Conservation (phyloP, 2,797 vertebrate genomes). For the Schizothorax lantsangensis region DNA sequence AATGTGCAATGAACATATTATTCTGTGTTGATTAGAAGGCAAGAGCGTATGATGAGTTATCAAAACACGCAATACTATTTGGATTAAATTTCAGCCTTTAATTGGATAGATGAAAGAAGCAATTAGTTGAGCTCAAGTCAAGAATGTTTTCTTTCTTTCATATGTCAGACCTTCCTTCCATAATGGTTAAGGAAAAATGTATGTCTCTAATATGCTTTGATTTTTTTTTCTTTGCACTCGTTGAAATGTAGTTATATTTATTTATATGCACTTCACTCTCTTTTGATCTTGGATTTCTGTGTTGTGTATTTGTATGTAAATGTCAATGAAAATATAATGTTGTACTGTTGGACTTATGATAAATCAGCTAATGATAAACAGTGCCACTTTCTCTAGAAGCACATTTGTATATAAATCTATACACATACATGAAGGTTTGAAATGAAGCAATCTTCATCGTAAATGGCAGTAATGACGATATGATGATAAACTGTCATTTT, state of each 20-base stretch:
- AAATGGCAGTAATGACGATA: not conserved
- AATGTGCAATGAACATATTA: slow-evolving; percentile 69
- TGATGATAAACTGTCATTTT: not conserved
- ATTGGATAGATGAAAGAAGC: slow-evolving; percentile 80
- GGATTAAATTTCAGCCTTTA: slow-evolving; percentile 76
- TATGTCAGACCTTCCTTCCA: slow-evolving; percentile 65
- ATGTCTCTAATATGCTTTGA: slow-evolving; percentile 56
- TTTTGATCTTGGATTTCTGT: slow-evolving; percentile 60
- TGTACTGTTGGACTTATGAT: slow-evolving; percentile 9
- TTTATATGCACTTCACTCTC: slow-evolving; percentile 52
- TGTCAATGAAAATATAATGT: slow-evolving; percentile 16
- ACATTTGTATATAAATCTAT: not conserved
- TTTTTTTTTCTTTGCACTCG: slow-evolving; percentile 50
- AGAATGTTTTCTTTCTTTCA: slow-evolving; percentile 65
- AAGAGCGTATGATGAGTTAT: slow-evolving; percentile 67
- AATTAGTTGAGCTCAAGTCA: slow-evolving; percentile 76
- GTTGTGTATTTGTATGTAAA: slow-evolving; percentile 26
- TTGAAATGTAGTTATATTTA: slow-evolving; percentile 58
- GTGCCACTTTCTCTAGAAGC: not conserved
- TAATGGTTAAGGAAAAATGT: slow-evolving; percentile 60
- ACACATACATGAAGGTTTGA: not conserved
- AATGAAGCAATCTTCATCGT: not conserved
- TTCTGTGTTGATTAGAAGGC: slow-evolving; percentile 73
- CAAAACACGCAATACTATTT: slow-evolving; percentile 76
- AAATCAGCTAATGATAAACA: not conserved